Conservation (phyloP, 2,888 invertebrate genomes). For the Macropis europaea region DNA sequence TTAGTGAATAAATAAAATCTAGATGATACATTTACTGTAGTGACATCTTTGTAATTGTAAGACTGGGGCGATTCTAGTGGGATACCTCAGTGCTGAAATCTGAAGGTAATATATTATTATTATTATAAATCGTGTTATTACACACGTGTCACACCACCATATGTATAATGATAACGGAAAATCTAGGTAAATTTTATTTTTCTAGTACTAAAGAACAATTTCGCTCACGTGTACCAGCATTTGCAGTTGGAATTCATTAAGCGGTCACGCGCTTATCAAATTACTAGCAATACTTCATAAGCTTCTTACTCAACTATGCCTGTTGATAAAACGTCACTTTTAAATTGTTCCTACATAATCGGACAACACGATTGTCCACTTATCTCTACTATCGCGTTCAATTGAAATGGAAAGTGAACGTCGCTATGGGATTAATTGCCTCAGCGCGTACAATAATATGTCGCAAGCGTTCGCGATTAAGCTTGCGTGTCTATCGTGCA, state of each 20-base stretch:
- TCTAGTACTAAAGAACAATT: too few relatives aligned
- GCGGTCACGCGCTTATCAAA: slow-evolving; percentile 19
- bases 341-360: not conserved
- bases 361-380: slow-evolving; percentile 2
- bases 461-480: slow-evolving; percentile 22
- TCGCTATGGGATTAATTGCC: slow-evolving; percentile 5
- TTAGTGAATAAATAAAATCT: too few relatives aligned
- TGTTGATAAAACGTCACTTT: not conserved
- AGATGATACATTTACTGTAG: too few relatives aligned
- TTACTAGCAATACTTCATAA: not conserved
- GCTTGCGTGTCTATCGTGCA: slow-evolving; percentile 15
- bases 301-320: not conserved
- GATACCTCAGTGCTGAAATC: too few relatives aligned
- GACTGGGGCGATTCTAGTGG: too few relatives aligned
- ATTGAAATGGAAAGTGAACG: too few relatives aligned
- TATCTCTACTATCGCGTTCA: slow-evolving; percentile 11
- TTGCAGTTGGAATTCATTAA: slow-evolving; percentile 15
- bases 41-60: too few relatives aligned
- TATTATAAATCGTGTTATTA: too few relatives aligned
- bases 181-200: too few relatives aligned
- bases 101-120: too few relatives aligned
- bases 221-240: not conserved
- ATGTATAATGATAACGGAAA: too few relatives aligned
- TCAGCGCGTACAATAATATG: not conserved
- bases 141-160: too few relatives aligned